phyloP scores from a whole-genome alignment of 2,888 invertebrate genomes.

The Nemurella pictetii region DNA sequence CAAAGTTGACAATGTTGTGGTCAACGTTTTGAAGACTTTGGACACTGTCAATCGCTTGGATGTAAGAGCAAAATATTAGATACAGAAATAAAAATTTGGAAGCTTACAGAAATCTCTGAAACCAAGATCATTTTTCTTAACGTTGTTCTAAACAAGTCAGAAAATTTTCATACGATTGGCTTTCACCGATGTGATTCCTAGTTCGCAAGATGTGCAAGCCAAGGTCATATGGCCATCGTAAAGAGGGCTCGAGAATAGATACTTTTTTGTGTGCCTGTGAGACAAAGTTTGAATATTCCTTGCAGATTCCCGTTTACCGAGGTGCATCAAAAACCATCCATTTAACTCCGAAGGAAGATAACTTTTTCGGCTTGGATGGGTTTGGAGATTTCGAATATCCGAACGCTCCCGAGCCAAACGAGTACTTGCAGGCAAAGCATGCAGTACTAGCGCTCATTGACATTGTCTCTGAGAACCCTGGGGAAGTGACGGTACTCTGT shows the following conservation, averaged over 20 bases:
- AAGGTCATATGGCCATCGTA: no score
- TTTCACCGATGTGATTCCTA: no score
- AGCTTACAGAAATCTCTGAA: no score
- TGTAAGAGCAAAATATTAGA: conserved; percentile 46
- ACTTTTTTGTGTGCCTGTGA: no score
- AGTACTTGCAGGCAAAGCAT: conserved; percentile 49
- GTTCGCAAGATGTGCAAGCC: no score
- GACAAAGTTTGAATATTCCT: background rate
- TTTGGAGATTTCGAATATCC: conserved; percentile 55
- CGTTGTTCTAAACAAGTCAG: no score
- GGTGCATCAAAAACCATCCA: conserved; percentile 51
- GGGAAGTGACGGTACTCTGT: conserved; percentile 50
- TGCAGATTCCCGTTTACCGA: conserved; percentile 56
- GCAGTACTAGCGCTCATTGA: conserved; percentile 53
- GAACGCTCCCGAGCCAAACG: conserved; percentile 44
- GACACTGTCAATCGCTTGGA: conserved; percentile 50
- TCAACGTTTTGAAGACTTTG: conserved; percentile 57
- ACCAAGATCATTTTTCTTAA: background rate
- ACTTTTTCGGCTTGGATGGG: conserved; percentile 55
- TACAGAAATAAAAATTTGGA: no score
- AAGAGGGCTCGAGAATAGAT: no score
- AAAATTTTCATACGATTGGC: background rate
- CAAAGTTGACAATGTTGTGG: conserved; percentile 53
- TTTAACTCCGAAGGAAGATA: conserved; percentile 44
- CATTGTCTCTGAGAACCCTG: conserved; percentile 49